These are phyloP conservation scores for Maniola jurtina DNA, from an alignment of 1,140 invertebrate genomes.

Conservation along the genomic window DNA sequence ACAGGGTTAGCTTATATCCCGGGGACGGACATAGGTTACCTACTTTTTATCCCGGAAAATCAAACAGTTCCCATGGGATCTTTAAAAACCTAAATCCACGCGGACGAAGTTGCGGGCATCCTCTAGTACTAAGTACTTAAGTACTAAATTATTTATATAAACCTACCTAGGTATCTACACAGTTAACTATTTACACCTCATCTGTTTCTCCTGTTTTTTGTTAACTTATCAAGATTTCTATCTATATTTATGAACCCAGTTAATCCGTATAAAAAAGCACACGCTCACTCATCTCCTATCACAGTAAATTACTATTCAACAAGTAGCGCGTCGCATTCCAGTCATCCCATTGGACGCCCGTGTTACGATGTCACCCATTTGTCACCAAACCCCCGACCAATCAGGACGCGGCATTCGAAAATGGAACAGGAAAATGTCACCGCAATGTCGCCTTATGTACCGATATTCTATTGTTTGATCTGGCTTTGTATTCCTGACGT, in stretches of 20 bases:
- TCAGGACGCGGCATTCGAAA: constrained; percentile 45
- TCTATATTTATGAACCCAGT: background rate
- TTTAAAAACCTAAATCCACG: no score
- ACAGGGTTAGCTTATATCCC: no score
- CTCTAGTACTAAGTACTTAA: no score
- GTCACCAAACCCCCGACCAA: constrained; percentile 69
- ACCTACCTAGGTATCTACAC: no score
- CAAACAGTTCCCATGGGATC: no score
- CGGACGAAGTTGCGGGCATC: no score
- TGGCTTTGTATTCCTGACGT: constrained; percentile 10
- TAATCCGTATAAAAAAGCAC: background rate
- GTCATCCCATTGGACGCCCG: constrained; percentile 47
- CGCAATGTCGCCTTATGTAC: constrained; percentile 53
- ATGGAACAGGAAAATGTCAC: constrained; percentile 66
- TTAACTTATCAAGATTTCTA: background rate
- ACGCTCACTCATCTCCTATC: background rate
- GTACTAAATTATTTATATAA: no score
- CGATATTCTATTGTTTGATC: constrained; percentile 24
- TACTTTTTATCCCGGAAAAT: no score
- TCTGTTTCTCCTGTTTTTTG: no score
- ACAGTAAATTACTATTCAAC: constrained; percentile 25
- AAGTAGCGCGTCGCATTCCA: constrained; percentile 33
- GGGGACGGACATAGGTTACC: no score
- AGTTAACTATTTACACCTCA: no score
- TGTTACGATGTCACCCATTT: constrained; percentile 68